Base-by-base conservation (phyloP, 1,140 invertebrate genomes). In the Bombus huntii region DNA sequence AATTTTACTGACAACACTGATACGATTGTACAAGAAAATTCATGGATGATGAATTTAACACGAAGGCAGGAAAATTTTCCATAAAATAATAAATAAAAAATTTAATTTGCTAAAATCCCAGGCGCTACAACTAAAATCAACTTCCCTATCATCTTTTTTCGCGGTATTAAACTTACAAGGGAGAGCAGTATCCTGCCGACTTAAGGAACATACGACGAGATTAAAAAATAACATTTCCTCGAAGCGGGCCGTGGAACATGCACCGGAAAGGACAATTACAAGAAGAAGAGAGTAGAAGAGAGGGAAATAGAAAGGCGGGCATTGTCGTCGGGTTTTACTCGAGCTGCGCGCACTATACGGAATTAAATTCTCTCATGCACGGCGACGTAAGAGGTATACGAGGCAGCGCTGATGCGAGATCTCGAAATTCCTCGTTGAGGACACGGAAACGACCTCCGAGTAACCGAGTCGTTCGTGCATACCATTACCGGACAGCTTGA, bases 371-470 rank as follows among this genome's bases (percentile, higher is more conserved):
- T 47, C 66, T 88, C 88, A 68, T 80, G 87, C 39, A n/a, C 82
- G 37, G 31, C 59, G 39, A 65, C 80, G 72, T 39, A 31, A n/a
- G 15, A 15, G n/a, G 65, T 34, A 66, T 18, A 34, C 83, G 75
- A 44, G 71, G 31, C 84, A 39, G 62, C 59, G 71, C 77, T 87
- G 89, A 86, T 79, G 83, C 82, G 76, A 88, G 85, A 91, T 91
- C 87, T 88, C 71, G 83, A 88, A 89, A 91, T 89, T 91, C 83
- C 88, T 83, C 62, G 70, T 47, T 79, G 90, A 91, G 88, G 85
- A 92, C 89, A 83, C 91, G 91, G 89, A 92, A 90, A 87, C 89
- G 90, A 91, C 89, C 90, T 66, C 4, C 8, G 76, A 18, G 75
- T 57, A 89, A 88, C 77, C 70, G 80, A 81, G 74, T 78, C 76